Evolutionary conservation across 2,113 vertebrate species (phyloP).

Genomic region (Potamarius usumacintae): DNA sequence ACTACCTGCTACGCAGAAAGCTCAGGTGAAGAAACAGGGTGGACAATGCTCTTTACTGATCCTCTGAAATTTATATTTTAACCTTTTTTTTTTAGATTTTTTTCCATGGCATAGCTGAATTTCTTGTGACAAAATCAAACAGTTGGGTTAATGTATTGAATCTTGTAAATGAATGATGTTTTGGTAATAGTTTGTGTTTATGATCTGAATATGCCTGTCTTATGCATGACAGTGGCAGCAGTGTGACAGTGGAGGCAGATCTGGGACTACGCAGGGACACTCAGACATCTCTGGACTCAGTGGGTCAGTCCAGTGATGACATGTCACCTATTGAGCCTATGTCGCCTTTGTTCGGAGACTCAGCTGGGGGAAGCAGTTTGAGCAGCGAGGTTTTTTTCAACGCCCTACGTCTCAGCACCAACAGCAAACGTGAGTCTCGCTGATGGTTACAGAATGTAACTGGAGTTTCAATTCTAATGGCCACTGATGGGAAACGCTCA

Average conservation of each 20-base stretch:
- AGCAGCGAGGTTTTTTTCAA: constrained; percentile 74
- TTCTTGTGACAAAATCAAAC: neutral
- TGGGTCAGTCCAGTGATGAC: constrained; percentile 68
- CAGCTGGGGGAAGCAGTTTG: constrained; percentile 57
- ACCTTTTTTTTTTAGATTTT: neutral
- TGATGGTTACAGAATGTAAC: neutral
- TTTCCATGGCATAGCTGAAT: neutral
- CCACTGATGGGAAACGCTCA: neutral
- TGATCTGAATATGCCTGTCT: neutral
- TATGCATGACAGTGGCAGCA: constrained; percentile 54
- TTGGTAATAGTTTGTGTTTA: neutral
- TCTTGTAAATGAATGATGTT: neutral
- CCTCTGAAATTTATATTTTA: neutral
- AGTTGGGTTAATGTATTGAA: neutral
- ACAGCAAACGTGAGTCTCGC: constrained; percentile 39
- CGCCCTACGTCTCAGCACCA: constrained; percentile 65
- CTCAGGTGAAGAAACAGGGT: constrained; percentile 63
- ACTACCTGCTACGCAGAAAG: constrained; percentile 86
- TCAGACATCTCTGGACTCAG: constrained; percentile 67
- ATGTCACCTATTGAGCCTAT: constrained; percentile 66
- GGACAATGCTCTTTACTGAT: neutral
- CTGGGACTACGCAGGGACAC: constrained; percentile 64
- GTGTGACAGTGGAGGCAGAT: constrained; percentile 53
- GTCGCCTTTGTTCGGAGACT: constrained; percentile 63
- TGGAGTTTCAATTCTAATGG: neutral